Evolutionary conservation across 2,797 vertebrate species (phyloP).

Genomic region (Potorous gilbertii): DNA sequence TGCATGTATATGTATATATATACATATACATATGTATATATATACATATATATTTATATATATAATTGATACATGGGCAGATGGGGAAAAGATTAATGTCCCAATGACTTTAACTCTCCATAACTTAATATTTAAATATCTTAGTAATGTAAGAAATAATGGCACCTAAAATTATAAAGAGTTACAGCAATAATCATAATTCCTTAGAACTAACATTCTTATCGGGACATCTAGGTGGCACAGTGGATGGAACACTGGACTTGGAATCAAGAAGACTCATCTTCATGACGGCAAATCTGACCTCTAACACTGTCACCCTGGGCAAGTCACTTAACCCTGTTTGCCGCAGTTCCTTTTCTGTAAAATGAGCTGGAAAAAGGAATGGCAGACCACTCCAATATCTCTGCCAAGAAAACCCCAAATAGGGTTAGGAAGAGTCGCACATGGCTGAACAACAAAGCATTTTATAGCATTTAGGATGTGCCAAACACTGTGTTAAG

Average conservation of each 20-base stretch:
- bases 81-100: not conserved
- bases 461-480: not conserved
- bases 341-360: not conserved
- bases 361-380: not conserved
- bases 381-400: not conserved
- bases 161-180: not conserved
- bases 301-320: not conserved
- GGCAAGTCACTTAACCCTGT: not conserved
- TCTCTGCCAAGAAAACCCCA: not conserved
- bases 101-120: not conserved
- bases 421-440: not conserved
- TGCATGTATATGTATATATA: no score
- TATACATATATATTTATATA: no score
- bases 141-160: not conserved
- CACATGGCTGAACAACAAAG: not conserved
- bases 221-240: not conserved
- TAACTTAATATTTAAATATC: not conserved
- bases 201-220: not conserved
- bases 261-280: not conserved
- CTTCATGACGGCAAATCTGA: not conserved
- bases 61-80: not conserved
- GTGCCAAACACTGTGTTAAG: no score
- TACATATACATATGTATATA: no score
- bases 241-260: not conserved
- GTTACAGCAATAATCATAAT: not conserved